Conservation (phyloP, 92 coral and sea anemone species). For the Heteractis magnifica region DNA sequence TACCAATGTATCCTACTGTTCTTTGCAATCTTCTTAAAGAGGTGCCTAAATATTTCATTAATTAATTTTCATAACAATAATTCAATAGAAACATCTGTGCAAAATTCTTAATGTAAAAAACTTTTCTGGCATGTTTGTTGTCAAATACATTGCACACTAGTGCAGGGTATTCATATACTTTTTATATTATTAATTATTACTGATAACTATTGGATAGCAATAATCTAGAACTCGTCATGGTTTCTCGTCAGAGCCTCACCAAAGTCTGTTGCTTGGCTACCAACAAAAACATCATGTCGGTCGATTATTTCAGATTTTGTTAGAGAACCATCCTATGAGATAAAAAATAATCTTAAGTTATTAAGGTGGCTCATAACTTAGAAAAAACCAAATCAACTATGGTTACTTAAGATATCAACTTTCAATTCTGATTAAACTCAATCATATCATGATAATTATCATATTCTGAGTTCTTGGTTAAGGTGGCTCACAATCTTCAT, state of each 20-base stretch:
- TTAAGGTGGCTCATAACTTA: background rate
- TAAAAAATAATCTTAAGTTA: background rate
- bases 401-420: background rate
- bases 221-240: conserved; percentile 87
- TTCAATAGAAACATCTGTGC: background rate
- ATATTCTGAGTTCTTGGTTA: too few relatives aligned
- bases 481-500: background rate
- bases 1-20: too few relatives aligned
- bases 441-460: too few relatives aligned
- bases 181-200: background rate
- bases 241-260: conserved; percentile 88
- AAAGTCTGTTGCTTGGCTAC: conserved; percentile 99
- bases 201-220: background rate
- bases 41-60: too few relatives aligned
- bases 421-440: too few relatives aligned
- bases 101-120: too few relatives aligned
- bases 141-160: background rate
- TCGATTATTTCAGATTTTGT: conserved; percentile 87
- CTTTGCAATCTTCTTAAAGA: too few relatives aligned
- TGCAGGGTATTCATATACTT: too few relatives aligned
- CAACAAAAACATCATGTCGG: conserved; percentile 92
- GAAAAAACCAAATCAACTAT: background rate
- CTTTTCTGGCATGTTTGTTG: too few relatives aligned
- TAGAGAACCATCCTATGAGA: conserved; percentile 71
- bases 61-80: too few relatives aligned